These are phyloP conservation scores for Arvicanthis niloticus DNA, from an alignment of 2,113 vertebrate genomes.

Conservation along the genomic window DNA sequence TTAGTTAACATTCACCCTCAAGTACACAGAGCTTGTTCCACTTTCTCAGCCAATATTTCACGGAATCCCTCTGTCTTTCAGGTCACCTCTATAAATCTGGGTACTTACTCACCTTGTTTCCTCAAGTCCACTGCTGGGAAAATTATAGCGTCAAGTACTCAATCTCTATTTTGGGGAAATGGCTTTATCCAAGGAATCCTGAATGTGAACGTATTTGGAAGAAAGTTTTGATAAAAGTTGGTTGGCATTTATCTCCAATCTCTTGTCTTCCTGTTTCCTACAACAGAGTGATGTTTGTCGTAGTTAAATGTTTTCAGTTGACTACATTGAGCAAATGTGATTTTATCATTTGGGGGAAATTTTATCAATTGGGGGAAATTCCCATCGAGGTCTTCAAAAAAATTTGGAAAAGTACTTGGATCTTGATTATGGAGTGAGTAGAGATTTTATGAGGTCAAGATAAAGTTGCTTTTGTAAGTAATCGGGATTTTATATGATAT, in stretches of 20 bases:
- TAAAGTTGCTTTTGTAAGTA: neutral
- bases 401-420: neutral
- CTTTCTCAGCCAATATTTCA: neutral
- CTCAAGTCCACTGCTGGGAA: neutral
- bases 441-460: neutral
- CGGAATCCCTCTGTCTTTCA: neutral
- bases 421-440: neutral
- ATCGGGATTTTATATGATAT: neutral
- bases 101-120: neutral
- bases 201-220: neutral
- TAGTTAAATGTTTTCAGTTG: neutral
- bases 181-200: neutral
- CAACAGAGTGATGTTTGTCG: neutral
- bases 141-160: neutral
- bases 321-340: neutral
- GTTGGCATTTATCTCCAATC: conserved; percentile 32
- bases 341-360: neutral
- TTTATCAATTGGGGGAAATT: neutral
- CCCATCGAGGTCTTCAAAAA: neutral
- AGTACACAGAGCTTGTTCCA: neutral
- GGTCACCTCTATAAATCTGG: neutral
- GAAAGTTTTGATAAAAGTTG: neutral
- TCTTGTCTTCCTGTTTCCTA: conserved; percentile 1
- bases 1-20: conserved; percentile 68
- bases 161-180: conserved; percentile 57